Evolutionary conservation across 1,140 invertebrate genomes (phyloP), one percentile per base, ranked within the genome.

Genomic region (Calycopis cecrops): DNA sequence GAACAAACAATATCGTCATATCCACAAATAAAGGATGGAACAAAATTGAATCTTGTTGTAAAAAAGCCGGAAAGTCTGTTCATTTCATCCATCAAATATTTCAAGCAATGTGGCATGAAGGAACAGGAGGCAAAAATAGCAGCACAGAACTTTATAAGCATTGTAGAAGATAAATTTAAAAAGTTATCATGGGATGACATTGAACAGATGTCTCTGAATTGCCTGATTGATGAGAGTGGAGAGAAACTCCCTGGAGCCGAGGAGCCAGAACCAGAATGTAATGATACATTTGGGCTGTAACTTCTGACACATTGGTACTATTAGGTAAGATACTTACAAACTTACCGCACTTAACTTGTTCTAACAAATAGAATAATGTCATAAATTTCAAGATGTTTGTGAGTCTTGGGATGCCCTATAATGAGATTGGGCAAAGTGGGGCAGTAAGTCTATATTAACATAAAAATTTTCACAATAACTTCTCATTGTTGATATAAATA

Each of bases 151-250:
- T 55, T 83, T 14, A 7, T 81, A 14, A 69, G 59, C 59, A 48
- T 76, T 52, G 59, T 82, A 35, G 63, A 82, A 56, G 71, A 79
- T n/a, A 83, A 86, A 52, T 75, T 86, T 52, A 62, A 73, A 33
- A 75, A 76, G 59, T 60, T 86, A 49, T 87, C 85, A 34, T 85
- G 73, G 80, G 82, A 87, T 65, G 84, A 87, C 58, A 68, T 87
- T 57, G 79, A 87, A 10, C 69, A 71, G 48, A 55, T 85, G 17
- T 63, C 63, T 21, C 40, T 58, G 17, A 71, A 77, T 50, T 77
- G 71, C 38, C 49, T 83, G 33, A 14, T 70, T 35, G 65, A 74
- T 38, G 72, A 77, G 50, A 58, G 42, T n/a, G 69, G 73, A 1
- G 40, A 67, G 28, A 62, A 38, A 7, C 48, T 47, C 2, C 52